Conservation (phyloP, 2,113 vertebrate genomes). For the Panurus biarmicus region DNA sequence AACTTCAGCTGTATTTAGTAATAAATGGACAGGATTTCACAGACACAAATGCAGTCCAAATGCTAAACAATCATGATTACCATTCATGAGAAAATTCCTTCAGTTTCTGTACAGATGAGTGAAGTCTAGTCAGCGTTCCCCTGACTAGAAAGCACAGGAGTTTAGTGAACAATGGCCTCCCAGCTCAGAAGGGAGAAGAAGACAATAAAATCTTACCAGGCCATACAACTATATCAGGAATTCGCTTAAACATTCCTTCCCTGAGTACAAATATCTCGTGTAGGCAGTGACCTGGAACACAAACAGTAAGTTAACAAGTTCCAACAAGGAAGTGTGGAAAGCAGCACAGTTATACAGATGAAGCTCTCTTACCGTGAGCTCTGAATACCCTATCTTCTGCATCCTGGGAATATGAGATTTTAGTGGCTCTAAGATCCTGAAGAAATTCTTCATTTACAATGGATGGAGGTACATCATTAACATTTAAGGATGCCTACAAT, state of each 20-base stretch:
- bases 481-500: constrained; percentile 80
- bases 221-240: constrained; percentile 96
- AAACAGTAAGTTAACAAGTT: constrained; percentile 23
- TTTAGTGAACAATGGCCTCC: not conserved
- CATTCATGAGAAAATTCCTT: not conserved
- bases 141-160: not conserved
- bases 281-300: constrained; percentile 89
- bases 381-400: constrained; percentile 92
- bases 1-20: not conserved
- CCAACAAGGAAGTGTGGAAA: not conserved
- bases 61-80: not conserved
- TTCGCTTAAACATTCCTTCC: constrained; percentile 88
- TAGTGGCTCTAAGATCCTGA: constrained; percentile 83
- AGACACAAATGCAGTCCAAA: not conserved
- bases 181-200: not conserved
- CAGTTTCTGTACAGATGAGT: not conserved
- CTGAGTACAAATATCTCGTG: constrained; percentile 95
- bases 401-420: constrained; percentile 85
- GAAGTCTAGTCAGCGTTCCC: not conserved
- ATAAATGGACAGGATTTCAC: not conserved
- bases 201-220: constrained; percentile 77
- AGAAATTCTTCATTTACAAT: constrained; percentile 86
- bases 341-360: not conserved
- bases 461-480: constrained; percentile 79
- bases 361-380: constrained; percentile 82